Base-by-base conservation (phyloP, 2,888 invertebrate species). In the Acleris laterana region DNA sequence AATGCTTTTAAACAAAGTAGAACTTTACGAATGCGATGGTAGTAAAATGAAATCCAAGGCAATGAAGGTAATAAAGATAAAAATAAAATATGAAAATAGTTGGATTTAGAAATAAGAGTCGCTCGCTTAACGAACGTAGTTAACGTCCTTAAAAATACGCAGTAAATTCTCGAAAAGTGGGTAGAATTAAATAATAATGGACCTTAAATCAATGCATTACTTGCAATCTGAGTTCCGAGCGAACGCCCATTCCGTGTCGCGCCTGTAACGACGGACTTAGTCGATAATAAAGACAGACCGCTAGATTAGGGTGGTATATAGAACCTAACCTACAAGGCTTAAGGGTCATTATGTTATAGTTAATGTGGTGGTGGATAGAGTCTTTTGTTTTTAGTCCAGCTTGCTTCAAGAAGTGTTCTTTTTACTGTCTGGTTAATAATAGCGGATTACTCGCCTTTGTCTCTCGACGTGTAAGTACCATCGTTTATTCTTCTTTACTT, bases 181-280 rank as follows among this genome's bases (percentile, higher is more conserved):
- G 22, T 48, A 53, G 65, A 61, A 56, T 60, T 65, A 61, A 61
- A 60, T 55, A 61, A 57, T 66, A 66, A 66, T 62, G 60, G 66
- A 46, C 66, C 57, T 61, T 66, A 66, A 66, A 66, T 62, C 66
- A 66, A 57, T 66, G 66, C 66, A 66, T 66, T 66, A 66, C 66
- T 66, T 66, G 66, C 61, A 66, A 66, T 66, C 61, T 66, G 61
- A 62, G 56, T 38, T 51, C 60, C 66, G 51, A 49, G 17, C 51
- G 51, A 19, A 61, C 66, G 66, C 66, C 66, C 66, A 62, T 66
- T 66, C 62, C 66, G 50, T 66, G 66, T 66, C 61, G 50, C 48
- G 44, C 61, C 57, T 48, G 62, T 66, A 66, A 66, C 66, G 66
- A 66, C 61, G 57, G 51, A 49, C 65, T 60, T 44, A 20, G 48